These are phyloP conservation scores for Congeria kusceri DNA, from an alignment of 2,888 invertebrate genomes.

Conservation along the genomic window DNA sequence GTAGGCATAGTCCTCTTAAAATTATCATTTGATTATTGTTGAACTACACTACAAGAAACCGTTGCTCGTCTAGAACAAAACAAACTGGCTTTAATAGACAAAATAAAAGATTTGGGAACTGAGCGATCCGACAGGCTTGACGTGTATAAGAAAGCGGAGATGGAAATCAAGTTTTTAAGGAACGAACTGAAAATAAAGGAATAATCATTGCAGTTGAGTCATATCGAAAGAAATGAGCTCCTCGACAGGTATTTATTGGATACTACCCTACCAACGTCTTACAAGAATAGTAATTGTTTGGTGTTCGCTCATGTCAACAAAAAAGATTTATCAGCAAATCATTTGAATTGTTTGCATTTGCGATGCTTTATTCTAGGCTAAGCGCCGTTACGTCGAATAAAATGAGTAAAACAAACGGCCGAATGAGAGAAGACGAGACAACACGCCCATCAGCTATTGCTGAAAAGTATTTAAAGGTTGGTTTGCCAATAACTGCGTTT, in stretches of 20 bases:
- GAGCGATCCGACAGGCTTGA: conserved; percentile 36
- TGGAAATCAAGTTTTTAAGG: conserved; percentile 48
- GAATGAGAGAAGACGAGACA: conserved; percentile 8
- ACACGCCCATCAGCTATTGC: conserved; percentile 43
- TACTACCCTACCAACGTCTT: too few relatives aligned
- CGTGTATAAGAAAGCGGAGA: conserved; percentile 48
- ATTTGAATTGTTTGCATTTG: too few relatives aligned
- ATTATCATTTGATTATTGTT: too few relatives aligned
- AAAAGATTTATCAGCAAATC: too few relatives aligned
- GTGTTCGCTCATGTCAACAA: too few relatives aligned
- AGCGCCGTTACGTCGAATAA: conserved; percentile 32
- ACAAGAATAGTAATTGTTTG: too few relatives aligned
- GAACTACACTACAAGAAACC: conserved; percentile 30
- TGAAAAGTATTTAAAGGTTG: conserved; percentile 40
- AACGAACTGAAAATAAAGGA: conserved; percentile 55
- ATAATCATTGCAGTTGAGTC: conserved; percentile 39
- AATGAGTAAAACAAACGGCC: conserved; percentile 11
- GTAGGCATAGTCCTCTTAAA: too few relatives aligned
- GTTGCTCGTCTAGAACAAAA: conserved; percentile 31
- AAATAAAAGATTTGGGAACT: conserved; percentile 40
- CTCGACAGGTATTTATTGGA: conserved; percentile 40
- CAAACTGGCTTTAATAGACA: conserved; percentile 38
- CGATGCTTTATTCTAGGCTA: conserved; percentile 25
- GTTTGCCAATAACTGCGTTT: too few relatives aligned
- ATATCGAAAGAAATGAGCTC: conserved; percentile 48